Percentiles rank a stretch among this genome's conserved stretches.
Conservation (phyloP, 2,797 vertebrate species). For the Labeo calbasu region DNA sequence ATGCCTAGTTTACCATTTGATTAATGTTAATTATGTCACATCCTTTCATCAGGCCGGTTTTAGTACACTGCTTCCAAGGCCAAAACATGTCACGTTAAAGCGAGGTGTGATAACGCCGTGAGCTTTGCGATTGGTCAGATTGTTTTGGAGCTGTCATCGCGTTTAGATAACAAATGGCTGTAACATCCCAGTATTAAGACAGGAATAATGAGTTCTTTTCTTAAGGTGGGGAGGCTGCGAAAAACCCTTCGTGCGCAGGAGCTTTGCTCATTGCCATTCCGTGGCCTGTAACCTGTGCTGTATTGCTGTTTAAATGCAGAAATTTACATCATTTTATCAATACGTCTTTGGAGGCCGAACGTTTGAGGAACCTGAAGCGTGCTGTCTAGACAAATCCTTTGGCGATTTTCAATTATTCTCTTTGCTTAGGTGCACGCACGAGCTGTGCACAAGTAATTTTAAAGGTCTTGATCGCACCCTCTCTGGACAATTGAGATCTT, state of each 20-base stretch:
- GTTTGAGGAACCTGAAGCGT: constrained; percentile 33
- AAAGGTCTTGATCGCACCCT: constrained; percentile 75
- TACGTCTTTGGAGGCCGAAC: constrained; percentile 50
- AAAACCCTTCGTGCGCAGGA: not conserved
- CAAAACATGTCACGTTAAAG: constrained; percentile 30
- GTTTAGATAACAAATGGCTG: constrained; percentile 18
- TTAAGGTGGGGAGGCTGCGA: not conserved
- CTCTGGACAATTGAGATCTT: constrained; percentile 76
- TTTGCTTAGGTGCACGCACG: constrained; percentile 57
- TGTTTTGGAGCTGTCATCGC: not conserved
- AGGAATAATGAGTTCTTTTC: not conserved
- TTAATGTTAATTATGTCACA: constrained; percentile 30
- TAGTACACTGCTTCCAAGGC: constrained; percentile 9
- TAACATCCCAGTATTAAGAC: constrained; percentile 25
- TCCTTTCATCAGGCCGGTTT: constrained; percentile 9
- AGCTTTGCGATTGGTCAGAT: not conserved
- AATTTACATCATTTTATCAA: constrained; percentile 50
- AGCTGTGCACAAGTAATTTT: constrained; percentile 69
- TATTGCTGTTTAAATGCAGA: constrained; percentile 44
- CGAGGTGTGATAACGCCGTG: constrained; percentile 13
- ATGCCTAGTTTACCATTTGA: constrained; percentile 40
- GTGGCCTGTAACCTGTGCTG: constrained; percentile 16
- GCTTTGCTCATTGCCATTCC: constrained; percentile 44
- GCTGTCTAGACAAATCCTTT: constrained; percentile 63
- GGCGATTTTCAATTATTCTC: constrained; percentile 74